Percentiles rank a stretch among this genome's conserved stretches.
Evolutionary conservation across 2,797 vertebrate genomes (phyloP).

Genomic region (Rhadinocentrus ornatus): DNA sequence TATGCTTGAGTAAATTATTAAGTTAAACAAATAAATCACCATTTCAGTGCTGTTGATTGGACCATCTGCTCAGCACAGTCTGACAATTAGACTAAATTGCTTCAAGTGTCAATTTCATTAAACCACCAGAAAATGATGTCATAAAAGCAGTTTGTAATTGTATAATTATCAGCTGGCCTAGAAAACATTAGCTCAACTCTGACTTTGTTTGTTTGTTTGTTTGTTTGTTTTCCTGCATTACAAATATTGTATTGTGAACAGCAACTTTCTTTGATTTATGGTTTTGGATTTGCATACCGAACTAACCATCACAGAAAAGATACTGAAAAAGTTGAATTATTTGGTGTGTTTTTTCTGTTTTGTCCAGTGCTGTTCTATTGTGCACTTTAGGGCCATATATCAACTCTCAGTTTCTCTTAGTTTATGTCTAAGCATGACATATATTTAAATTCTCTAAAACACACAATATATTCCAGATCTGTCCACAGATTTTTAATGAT

Average conservation of each 20-base stretch:
- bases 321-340: background rate
- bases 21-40: constrained; percentile 62
- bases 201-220: background rate
- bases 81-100: constrained; percentile 66
- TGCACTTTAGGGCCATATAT: too few species aligned
- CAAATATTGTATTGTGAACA: too few species aligned
- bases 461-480: background rate
- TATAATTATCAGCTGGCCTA: background rate
- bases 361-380: too few species aligned
- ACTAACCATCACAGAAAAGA: too few species aligned
- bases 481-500: background rate
- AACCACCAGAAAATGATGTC: constrained; percentile 55
- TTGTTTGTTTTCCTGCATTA: background rate
- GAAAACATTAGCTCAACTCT: too few species aligned
- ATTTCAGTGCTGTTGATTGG: constrained; percentile 62
- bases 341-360: too few species aligned
- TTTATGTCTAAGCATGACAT: too few species aligned
- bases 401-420: too few species aligned
- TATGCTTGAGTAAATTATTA: constrained; percentile 67
- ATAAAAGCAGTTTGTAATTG: constrained; percentile 31
- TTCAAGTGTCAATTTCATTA: constrained; percentile 65
- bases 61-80: constrained; percentile 50
- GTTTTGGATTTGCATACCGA: background rate
- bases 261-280: background rate
- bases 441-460: background rate